Evolutionary conservation across 1,140 invertebrate species (phyloP), one percentile per base, ranked within the genome.

Genomic region (Bacillus rossius): DNA sequence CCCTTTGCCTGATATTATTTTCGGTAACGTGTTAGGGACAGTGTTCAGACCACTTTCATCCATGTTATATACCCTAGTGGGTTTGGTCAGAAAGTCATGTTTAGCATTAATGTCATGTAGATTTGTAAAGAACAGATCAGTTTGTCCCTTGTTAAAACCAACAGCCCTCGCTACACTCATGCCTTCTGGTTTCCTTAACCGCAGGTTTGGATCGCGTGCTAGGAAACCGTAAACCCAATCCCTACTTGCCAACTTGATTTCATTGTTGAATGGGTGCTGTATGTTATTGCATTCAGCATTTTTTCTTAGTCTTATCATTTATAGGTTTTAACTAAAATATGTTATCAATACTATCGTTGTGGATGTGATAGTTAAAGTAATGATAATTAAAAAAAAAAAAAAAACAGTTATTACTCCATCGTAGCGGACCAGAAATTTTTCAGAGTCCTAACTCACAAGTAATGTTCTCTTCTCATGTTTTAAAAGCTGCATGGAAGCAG

Each of bases 31-130:
- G 51, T 71, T 70, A 8, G 71, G 68, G 37, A 78, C 75, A 14
- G 76, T 76, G 23, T 67, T 73, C 16, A 76, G 59, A 26, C 70
- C 74, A 7, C 67, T 77, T 63, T 76, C 71, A 62, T 76, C 73
- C 22, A 70, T 55, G 57, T 78, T 79, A 10, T 34, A 10, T 34
- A 34, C 29, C 47, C 55, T 73, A 41, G 76, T 70, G 57, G 68
- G 42, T 41, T 64, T 14, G 4, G 68, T 56, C 34, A 61, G 29
- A 64, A 73, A 74, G 40, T 72, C 68, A 48, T 69, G 29, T 34
- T 34, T 34, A 34, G 29, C 19, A 34, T 57, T 65, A 47, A 67
- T 47, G 7, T 60, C 48, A 41, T 34, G 29, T 34, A 34, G 29
- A 34, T 34, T 4, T 34, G 29, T 7, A 34, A 34, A 34, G 29